Conservation (phyloP, 2,113 vertebrate species). For the Jacana jacana region DNA sequence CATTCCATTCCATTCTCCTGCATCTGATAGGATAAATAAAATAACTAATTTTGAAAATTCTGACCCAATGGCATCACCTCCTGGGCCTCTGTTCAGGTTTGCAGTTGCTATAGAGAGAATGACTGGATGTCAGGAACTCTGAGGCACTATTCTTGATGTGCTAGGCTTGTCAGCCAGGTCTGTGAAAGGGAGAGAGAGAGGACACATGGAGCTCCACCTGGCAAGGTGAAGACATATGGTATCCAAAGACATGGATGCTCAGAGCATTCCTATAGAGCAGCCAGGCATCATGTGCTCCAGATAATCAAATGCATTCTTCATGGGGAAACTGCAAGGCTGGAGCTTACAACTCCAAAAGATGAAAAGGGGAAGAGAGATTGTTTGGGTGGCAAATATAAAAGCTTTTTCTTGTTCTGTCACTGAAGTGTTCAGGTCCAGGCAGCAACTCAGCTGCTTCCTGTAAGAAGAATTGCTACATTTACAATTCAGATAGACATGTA, state of each 20-base stretch:
- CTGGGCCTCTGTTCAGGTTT: not conserved
- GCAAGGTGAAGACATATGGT: not conserved
- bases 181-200: not conserved
- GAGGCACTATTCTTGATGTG: not conserved
- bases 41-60: not conserved
- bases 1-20: not conserved
- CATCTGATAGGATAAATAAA: not conserved
- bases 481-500: not conserved
- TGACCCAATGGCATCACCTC: not conserved
- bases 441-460: not conserved
- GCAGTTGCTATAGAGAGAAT: not conserved
- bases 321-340: not conserved
- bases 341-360: not conserved
- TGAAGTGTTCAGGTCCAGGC: not conserved
- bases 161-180: not conserved
- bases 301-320: not conserved
- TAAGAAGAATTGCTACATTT: slow-evolving; percentile 8
- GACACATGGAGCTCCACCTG: not conserved
- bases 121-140: not conserved
- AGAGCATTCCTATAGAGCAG: not conserved
- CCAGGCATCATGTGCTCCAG: not conserved
- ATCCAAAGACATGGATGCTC: not conserved
- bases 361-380: not conserved
- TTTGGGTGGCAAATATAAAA: not conserved
- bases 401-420: not conserved